Evolutionary conservation across 1,140 invertebrate genomes (phyloP).

Genomic region (Aphelenchoides besseyi): DNA sequence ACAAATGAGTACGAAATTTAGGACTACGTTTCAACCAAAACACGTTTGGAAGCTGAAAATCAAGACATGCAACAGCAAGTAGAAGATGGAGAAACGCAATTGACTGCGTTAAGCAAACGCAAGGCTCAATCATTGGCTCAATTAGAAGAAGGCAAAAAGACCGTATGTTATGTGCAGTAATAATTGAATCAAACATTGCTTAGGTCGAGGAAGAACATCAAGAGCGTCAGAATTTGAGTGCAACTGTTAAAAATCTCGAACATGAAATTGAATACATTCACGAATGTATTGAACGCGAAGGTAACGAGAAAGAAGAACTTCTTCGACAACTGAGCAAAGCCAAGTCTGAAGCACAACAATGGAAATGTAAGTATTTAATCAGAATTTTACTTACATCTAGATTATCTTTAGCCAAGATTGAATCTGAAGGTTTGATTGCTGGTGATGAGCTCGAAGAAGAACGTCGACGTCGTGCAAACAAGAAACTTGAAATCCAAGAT

Average conservation of each 20-base stretch:
- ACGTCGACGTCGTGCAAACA: constrained; percentile 78
- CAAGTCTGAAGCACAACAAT: constrained; percentile 59
- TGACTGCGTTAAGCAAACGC: constrained; percentile 41
- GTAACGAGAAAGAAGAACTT: constrained; percentile 64
- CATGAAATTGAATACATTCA: constrained; percentile 66
- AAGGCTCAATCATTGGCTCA: constrained; percentile 48
- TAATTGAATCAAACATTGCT: no score
- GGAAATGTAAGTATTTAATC: constrained; percentile 57
- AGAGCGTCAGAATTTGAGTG: constrained; percentile 14
- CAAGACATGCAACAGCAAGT: constrained; percentile 39
- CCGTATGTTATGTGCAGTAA: no score
- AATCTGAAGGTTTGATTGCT: constrained; percentile 45
- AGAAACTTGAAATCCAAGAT: constrained; percentile 92
- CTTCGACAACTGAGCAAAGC: constrained; percentile 65
- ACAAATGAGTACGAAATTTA: no score
- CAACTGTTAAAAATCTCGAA: constrained; percentile 48
- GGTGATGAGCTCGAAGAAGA: constrained; percentile 50
- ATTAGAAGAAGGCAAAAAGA: constrained; percentile 50
- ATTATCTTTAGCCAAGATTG: constrained; percentile 18
- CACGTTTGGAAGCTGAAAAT: constrained; percentile 41
- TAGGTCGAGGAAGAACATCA: constrained; percentile 24
- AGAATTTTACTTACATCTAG: not conserved
- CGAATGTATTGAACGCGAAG: constrained; percentile 67
- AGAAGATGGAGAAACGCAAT: constrained; percentile 40
- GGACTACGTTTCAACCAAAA: constrained; percentile 35